Evolutionary conservation across 2,113 vertebrate species (phyloP).

Genomic region (Pavo muticus): DNA sequence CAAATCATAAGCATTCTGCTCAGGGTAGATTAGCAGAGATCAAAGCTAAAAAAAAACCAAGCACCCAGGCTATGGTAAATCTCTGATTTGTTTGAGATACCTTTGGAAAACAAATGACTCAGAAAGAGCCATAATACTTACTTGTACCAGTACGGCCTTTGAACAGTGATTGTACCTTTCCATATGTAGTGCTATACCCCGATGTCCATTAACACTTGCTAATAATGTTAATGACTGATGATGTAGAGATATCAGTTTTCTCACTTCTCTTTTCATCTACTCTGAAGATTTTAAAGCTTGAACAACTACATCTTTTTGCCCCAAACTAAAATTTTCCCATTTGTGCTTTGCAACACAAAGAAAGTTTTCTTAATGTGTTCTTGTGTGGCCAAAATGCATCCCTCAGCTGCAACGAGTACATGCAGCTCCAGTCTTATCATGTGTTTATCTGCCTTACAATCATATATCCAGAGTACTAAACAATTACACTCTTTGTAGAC

Average conservation of each 20-base stretch:
- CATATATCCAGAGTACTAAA: not conserved
- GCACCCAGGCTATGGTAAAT: not conserved
- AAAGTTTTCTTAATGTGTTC: not conserved
- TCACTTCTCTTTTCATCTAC: not conserved
- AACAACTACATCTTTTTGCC: not conserved
- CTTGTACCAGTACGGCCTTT: not conserved
- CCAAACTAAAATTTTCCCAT: not conserved
- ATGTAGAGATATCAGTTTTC: not conserved
- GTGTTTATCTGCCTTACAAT: not conserved
- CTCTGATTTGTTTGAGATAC: not conserved
- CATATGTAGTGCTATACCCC: rapidly evolving
- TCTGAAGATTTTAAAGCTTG: not conserved
- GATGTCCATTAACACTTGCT: rapidly evolving
- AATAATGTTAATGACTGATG: not conserved
- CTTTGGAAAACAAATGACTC: not conserved
- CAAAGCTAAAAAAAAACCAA: not conserved
- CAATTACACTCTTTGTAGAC: not conserved
- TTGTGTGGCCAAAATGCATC: rapidly evolving
- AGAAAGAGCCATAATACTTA: not conserved
- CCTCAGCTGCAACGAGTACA: not conserved
- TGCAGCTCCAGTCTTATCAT: rapidly evolving
- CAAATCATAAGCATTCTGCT: not conserved
- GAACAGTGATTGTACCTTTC: not conserved
- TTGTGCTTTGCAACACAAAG: rapidly evolving
- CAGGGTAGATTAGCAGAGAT: not conserved